Conservation (phyloP, 2,888 invertebrate genomes). For the Synergus gifuensis region DNA sequence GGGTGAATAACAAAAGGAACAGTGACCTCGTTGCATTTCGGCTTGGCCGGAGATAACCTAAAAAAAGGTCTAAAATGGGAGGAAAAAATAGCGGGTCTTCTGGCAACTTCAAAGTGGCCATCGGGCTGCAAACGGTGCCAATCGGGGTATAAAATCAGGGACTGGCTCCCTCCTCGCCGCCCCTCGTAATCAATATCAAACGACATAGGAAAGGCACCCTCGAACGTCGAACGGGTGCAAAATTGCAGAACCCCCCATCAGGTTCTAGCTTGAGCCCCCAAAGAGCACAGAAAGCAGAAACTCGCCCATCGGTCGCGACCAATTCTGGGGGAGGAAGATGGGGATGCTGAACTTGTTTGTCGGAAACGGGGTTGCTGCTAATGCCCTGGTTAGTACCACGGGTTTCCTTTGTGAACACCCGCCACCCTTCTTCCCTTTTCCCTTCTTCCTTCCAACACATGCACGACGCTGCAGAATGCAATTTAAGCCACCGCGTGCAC, state of each 20-base stretch:
- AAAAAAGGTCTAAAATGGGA: slow-evolving; percentile 55
- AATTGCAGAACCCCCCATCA: not conserved
- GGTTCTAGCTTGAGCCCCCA: not conserved
- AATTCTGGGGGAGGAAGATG: slow-evolving; percentile 47
- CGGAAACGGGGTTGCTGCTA: slow-evolving; percentile 71
- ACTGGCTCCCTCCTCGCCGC: slow-evolving; percentile 57
- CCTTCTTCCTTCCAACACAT: slow-evolving; percentile 56
- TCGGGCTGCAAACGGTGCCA: slow-evolving; percentile 70
- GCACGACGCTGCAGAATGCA: slow-evolving; percentile 64
- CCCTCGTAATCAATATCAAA: slow-evolving; percentile 69
- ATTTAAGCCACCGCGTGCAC: slow-evolving; percentile 66
- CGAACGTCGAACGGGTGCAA: slow-evolving; percentile 18
- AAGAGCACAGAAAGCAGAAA: slow-evolving; percentile 24
- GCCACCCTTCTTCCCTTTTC: slow-evolving; percentile 54
- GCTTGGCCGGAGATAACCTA: slow-evolving; percentile 31
- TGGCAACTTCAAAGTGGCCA: slow-evolving; percentile 70
- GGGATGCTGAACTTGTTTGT: slow-evolving; percentile 72
- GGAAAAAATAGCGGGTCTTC: slow-evolving; percentile 59
- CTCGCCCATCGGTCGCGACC: slow-evolving; percentile 52
- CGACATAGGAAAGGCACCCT: slow-evolving; percentile 63
- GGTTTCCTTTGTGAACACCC: slow-evolving; percentile 59
- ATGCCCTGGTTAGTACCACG: slow-evolving; percentile 75
- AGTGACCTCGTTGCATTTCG: slow-evolving; percentile 38
- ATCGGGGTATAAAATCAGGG: slow-evolving; percentile 72
- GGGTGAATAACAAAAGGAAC: slow-evolving; percentile 19